Evolutionary conservation across 2,113 vertebrate species (phyloP), one percentile per base, ranked within the genome.

Genomic region (Ammospiza caudacuta): DNA sequence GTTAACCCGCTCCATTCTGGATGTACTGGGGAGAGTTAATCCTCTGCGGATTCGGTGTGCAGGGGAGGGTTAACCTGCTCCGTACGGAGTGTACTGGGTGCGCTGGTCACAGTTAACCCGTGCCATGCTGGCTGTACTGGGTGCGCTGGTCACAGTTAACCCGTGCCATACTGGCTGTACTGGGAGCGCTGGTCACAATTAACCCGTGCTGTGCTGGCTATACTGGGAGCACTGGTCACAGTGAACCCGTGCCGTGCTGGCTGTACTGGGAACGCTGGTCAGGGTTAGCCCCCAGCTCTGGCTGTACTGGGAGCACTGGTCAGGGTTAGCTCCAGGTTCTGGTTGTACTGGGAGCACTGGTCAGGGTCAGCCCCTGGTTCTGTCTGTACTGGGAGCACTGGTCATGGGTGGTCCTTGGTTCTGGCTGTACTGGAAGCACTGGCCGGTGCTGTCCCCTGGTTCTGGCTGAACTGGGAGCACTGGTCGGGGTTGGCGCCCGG

Each of bases 311-410:
- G 44, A 39, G 44, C 46, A 1, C 35, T 62, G 74, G 9, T 29
- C 25, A 13, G n/a, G 54, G 29, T 3, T 20, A 6, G 10, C 2
- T 9, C 27, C 27, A 2, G 9, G 5, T 7, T 15, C 35, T 25
- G 24, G 35, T 11, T 27, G 14, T 19, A 22, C 21, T 7, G 52
- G 27, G 43, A 18, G 54, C 14, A 2, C 64, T 33, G n/a, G 31
- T 9, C 19, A 1, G 18, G 12, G 37, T 15, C 22, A 2, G 3
- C 6, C 28, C 62, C 9, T 1, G 8, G 5, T 17, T 4, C 41
- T 33, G 41, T 21, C 7, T 6, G 41, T 33, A 44, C 61, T 63
- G 62, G 62, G 20, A 31, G 19, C 28, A 3, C 62, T 35, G 35
- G 35, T 35, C 35, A 35, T 35, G 35, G 37, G 9, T 37, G 37